Base-by-base conservation (phyloP, 1,140 invertebrate species). In the Theocolax elegans region DNA sequence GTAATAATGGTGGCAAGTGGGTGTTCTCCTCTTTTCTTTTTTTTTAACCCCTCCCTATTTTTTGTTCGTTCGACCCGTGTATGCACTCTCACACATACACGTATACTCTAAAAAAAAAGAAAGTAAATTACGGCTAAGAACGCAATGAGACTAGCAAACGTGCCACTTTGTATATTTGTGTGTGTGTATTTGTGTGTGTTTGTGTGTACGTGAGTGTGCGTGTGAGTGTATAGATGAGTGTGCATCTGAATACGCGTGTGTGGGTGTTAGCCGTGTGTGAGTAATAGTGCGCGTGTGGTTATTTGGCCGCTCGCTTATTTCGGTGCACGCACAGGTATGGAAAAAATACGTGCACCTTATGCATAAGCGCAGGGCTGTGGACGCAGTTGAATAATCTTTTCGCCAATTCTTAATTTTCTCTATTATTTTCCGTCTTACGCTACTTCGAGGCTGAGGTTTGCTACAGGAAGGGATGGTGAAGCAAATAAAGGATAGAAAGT, bases 221-320 rank as follows among this genome's bases (percentile, higher is more conserved):
- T 25, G 35, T 9, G 13, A 12, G 7, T 15, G 17, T n/a, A 23
- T 21, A 8, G 27, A 46, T 46, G 27, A 15, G 54, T 58, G 35
- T 19, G 40, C 3, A 8, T 46, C n/a, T 46, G 3, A 19, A n/a
- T 17, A 29, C 29, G 51, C 17, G 51, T 29, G 51, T 15, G 9
- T 27, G 9, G 19, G n/a, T n/a, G n/a, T n/a, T n/a, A n/a, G n/a
- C n/a, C n/a, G n/a, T n/a, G 15, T 58, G 29, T 35, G 12, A 12
- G 27, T 8, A 27, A 51, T n/a, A n/a, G 17, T 69, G 48, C n/a
- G 25, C 19, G 17, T 6, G 67, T 44, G 58, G 29, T 42, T 51
- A 53, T 68, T 44, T 68, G 44, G 31, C 66, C 54, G 25, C 66
- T 49, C 38, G 58, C 66, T 67, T 58, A 67, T 67, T 48, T 35